Base-by-base conservation (phyloP, 2,888 invertebrate genomes). In the Drosophila anceps region DNA sequence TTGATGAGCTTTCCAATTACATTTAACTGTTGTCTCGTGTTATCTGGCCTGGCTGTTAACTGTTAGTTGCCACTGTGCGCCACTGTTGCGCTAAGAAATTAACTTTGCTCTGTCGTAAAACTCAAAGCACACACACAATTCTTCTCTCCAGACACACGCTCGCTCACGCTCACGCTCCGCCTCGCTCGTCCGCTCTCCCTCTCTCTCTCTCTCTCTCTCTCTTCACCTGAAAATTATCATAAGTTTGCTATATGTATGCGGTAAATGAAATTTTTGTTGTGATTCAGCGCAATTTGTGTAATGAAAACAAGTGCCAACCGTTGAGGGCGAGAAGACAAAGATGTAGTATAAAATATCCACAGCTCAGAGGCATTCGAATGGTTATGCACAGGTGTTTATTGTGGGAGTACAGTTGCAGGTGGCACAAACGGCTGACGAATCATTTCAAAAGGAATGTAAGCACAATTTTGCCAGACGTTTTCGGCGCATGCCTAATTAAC, bases 1-100 rank as follows among this genome's bases (percentile, higher is more conserved):
- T 81, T 79, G 79, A 82, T 83, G 84, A 82, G 81, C 81, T 82
- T 82, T 75, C 81, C 82, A 82, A 82, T 82, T 82, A 82, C 82
- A 82, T 84, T 84, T 81, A 83, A 77, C 83, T 66, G 76, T 79
- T 77, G 70, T 73, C 82, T 67, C 31, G 27, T 67, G 43, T 53
- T 71, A 62, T 57, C 62, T 62, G 57, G 61, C 46, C 70, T 35
- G 57, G 55, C 61, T 69, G 74, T 76, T 80, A 76, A 77, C 81
- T 72, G 77, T 68, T 68, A 63, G 71, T 71, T 55, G 58, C 46
- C 67, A 67, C 60, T 58, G 65, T 53, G 59, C 39, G 55, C 48
- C 50, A 46, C 63, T 57, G 57, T 68, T 66, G 53, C 57, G 81
- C 65, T 76, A 76, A 82, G 83, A 75, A 81, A 82, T 82, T 82